These are phyloP conservation scores for Caiman crocodilus DNA, from an alignment of 2,797 vertebrate genomes.

Conservation along the genomic window DNA sequence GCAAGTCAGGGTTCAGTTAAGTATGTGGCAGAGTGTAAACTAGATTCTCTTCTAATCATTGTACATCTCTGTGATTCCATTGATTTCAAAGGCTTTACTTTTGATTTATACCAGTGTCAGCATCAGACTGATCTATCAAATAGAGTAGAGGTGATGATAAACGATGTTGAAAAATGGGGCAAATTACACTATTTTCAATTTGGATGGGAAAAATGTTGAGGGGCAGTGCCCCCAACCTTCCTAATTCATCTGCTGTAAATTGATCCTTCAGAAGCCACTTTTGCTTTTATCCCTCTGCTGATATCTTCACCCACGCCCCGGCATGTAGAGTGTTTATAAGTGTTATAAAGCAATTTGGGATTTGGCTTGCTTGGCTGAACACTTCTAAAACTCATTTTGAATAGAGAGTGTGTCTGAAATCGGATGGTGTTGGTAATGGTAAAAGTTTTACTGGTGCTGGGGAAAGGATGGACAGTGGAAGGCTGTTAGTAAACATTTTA, in stretches of 20 bases:
- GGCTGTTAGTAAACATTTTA: rapidly evolving
- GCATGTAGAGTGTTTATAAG: slow-evolving; percentile 43
- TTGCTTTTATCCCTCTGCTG: slow-evolving; percentile 54
- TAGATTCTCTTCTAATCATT: not conserved
- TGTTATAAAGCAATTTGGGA: slow-evolving; percentile 71
- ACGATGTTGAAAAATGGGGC: not conserved
- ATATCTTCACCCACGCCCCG: slow-evolving; percentile 51
- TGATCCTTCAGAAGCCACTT: slow-evolving; percentile 13
- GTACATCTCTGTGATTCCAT: not conserved
- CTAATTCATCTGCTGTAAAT: slow-evolving; percentile 1
- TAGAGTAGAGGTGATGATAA: not conserved
- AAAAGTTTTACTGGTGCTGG: not conserved
- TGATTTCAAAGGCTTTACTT: not conserved
- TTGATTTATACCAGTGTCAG: not conserved
- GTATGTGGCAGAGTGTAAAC: not conserved
- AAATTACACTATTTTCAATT: not conserved
- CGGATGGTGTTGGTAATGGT: not conserved
- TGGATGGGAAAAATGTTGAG: not conserved
- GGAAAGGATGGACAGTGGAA: not conserved
- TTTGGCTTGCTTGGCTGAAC: slow-evolving; percentile 70
- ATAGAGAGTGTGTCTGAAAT: slow-evolving; percentile 16
- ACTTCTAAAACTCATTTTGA: slow-evolving; percentile 54
- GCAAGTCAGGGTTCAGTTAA: not conserved
- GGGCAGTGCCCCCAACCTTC: slow-evolving; percentile 30
- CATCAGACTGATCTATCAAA: not conserved